Conservation (phyloP, 1,140 invertebrate genomes). For the Lutraria rhynchaena region DNA sequence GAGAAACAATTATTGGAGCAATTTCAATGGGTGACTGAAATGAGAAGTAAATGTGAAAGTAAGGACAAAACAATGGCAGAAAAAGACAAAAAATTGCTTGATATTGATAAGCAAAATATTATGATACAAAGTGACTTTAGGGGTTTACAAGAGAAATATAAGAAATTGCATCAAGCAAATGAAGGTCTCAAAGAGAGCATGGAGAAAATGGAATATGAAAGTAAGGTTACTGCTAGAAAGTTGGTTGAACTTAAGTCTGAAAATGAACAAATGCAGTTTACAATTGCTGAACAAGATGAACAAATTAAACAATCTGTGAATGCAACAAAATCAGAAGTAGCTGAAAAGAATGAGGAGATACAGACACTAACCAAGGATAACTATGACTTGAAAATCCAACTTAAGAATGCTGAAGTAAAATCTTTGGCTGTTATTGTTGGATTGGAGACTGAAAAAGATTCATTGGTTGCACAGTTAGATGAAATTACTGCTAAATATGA, state of each 20-base stretch:
- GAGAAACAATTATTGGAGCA: slow-evolving; percentile 44
- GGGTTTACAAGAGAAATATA: slow-evolving; percentile 27
- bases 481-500: slow-evolving; percentile 7
- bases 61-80: slow-evolving; percentile 19
- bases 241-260: not conserved
- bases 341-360: slow-evolving; percentile 3
- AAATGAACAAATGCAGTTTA: not conserved
- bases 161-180: not conserved
- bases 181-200: not conserved
- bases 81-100: slow-evolving; percentile 40
- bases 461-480: slow-evolving; percentile 11
- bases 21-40: slow-evolving; percentile 47
- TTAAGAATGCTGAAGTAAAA: slow-evolving; percentile 54
- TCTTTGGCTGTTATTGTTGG: slow-evolving; percentile 44
- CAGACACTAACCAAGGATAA: slow-evolving; percentile 21
- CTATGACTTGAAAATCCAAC: slow-evolving; percentile 38
- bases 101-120: slow-evolving; percentile 46
- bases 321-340: not conserved
- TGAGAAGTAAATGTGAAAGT: slow-evolving; percentile 30
- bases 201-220: slow-evolving; percentile 13
- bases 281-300: not conserved
- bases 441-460: slow-evolving; percentile 55
- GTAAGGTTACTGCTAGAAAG: not conserved
- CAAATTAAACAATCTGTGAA: not conserved
- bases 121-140: slow-evolving; percentile 40